These are phyloP conservation scores for Indicator maculatus DNA, from an alignment of 2,113 vertebrate species.

Conservation along the genomic window DNA sequence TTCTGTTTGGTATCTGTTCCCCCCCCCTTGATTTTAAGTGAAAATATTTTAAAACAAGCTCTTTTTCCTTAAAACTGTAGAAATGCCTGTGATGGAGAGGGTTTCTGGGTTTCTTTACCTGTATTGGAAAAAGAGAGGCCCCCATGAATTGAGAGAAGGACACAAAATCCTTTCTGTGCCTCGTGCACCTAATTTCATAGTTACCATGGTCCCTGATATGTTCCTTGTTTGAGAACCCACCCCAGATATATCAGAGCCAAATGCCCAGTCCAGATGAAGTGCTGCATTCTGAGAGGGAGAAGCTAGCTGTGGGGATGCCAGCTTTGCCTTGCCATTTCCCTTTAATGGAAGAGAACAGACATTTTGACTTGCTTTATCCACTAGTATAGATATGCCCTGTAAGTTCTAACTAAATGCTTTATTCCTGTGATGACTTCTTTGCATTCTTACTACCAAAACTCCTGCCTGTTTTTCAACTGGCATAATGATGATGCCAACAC, in stretches of 20 bases:
- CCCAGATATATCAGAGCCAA: rapidly evolving
- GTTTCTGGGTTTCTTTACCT: neutral
- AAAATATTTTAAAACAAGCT: neutral
- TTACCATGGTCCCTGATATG: neutral
- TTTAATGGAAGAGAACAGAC: neutral
- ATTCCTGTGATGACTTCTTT: neutral
- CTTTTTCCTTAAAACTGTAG: neutral
- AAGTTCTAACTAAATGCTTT: neutral
- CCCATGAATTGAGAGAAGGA: neutral
- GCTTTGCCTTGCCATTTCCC: neutral
- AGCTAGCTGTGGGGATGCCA: rapidly evolving
- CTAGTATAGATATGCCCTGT: neutral
- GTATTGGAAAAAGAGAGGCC: neutral
- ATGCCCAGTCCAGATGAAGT: rapidly evolving
- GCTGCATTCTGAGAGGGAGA: rapidly evolving
- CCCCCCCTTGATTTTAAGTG: neutral
- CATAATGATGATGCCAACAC: neutral
- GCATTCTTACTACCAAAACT: neutral
- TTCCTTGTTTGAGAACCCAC: neutral
- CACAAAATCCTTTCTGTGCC: neutral
- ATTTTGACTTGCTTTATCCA: neutral
- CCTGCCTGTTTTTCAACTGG: neutral
- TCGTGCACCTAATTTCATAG: neutral
- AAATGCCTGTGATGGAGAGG: neutral
- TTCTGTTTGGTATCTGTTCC: neutral